Evolutionary conservation across 2,888 invertebrate genomes (phyloP), one percentile per base, ranked within the genome.

Genomic region (Quadriops clusia): DNA sequence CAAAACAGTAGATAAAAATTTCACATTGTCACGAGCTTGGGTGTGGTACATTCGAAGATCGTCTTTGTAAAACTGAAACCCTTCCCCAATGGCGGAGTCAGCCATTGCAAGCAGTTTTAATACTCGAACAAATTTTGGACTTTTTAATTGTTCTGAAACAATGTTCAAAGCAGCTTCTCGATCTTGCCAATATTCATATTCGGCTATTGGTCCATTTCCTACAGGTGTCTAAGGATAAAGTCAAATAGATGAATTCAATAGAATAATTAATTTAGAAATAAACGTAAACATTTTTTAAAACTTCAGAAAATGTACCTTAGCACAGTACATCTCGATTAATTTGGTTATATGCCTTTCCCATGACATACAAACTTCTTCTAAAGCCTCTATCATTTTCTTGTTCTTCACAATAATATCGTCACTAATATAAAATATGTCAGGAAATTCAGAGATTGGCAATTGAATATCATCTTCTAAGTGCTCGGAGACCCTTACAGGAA

Each of bases 111-210:
- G 59, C 15, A 78, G 49, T 3, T 61, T 51, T 6, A 76, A 52
- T 43, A 83, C 74, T 46, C 69, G 66, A 25, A 70, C 63, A 1
- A 83, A 72, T 41, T 67, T 68, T 0, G 77, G 74, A 20, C 79
- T 74, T 49, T 83, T 83, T 20, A 91, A 60, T 52, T 91, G 87
- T 45, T 91, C 89, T 12, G 80, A 73, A 1, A 89, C 60, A 14
- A 79, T 65, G 33, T 85, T 82, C 12, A 89, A 64, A 30, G 79
- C 78, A 0, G 77, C 72, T 51, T 87, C 81, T 38, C 81, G 68
- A 47, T 83, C 78, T 29, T 81, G 71, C 91, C 91, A 93, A 47
- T 82, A 83, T 37, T 78, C 77, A 50, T 83, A 84, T 53, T 90
- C 90, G 0, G 84, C 77, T 31, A 90, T 69, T 0, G 90, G 89